Evolutionary conservation across 1,140 invertebrate species (phyloP).

Genomic region (Habropoda laboriosa): DNA sequence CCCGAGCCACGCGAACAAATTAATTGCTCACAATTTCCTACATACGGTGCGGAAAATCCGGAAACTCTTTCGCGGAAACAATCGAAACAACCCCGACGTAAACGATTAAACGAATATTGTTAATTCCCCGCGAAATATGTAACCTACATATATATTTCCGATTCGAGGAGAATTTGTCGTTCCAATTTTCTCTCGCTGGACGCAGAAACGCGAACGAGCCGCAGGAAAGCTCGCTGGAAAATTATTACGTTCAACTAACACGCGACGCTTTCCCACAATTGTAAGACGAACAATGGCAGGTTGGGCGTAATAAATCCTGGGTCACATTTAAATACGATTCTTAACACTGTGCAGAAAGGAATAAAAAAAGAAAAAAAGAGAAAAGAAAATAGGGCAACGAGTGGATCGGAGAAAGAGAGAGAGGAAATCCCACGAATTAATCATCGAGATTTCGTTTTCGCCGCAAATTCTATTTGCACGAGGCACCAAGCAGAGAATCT

Average conservation of each 20-base stretch:
- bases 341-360: neutral
- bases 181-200: neutral
- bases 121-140: neutral
- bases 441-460: conserved; percentile 36
- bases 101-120: neutral
- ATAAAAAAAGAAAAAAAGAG: neutral
- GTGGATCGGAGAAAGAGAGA: neutral
- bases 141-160: neutral
- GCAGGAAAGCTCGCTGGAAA: conserved; percentile 13
- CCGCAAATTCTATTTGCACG: conserved; percentile 40
- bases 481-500: neutral
- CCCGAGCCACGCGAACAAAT: neutral
- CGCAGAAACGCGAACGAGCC: neutral
- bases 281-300: neutral
- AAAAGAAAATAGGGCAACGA: neutral
- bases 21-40: neutral
- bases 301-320: conserved; percentile 28
- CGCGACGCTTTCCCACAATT: neutral
- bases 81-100: neutral
- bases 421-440: conserved; percentile 11
- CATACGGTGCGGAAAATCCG: neutral
- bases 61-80: neutral
- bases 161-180: neutral
- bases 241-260: conserved; percentile 18
- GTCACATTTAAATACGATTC: conserved; percentile 19